Evolutionary conservation across 2,888 invertebrate species (phyloP).

Genomic region (Cheilosia urbana): DNA sequence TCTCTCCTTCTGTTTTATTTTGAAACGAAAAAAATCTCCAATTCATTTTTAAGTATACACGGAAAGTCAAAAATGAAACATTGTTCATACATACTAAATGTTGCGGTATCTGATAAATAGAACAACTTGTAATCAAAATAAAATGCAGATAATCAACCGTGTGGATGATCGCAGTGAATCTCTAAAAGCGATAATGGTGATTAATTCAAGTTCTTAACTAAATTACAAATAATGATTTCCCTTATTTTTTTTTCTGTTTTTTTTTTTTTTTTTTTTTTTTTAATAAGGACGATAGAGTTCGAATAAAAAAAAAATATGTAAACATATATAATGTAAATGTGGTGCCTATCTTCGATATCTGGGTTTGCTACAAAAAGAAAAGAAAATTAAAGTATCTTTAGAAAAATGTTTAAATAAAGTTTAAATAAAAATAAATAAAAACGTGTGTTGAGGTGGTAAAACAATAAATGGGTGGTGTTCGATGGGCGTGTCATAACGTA

Average conservation of each 20-base stretch:
- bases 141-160: conserved; percentile 68
- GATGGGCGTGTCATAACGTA: conserved; percentile 22
- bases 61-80: conserved; percentile 47
- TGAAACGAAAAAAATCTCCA: conserved; percentile 59
- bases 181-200: conserved; percentile 60
- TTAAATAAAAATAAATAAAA: conserved; percentile 62
- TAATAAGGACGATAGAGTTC: conserved; percentile 55
- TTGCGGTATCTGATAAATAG: conserved; percentile 45
- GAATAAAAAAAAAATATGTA: conserved; percentile 65
- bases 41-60: conserved; percentile 54
- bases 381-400: conserved; percentile 76
- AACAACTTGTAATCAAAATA: conserved; percentile 60
- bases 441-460: conserved; percentile 46
- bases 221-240: conserved; percentile 52
- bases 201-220: conserved; percentile 63
- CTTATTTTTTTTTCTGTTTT: conserved; percentile 41
- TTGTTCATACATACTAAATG: conserved; percentile 52
- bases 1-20: conserved; percentile 58
- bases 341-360: conserved; percentile 77
- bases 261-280: conserved; percentile 50
- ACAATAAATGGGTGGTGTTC: conserved; percentile 40
- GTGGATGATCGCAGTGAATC: conserved; percentile 43
- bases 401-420: conserved; percentile 73
- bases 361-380: conserved; percentile 77
- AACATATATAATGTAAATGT: conserved; percentile 54